phyloP scores from a whole-genome alignment of 2,113 vertebrate species.

The Hydrochoerus hydrochaeris region DNA sequence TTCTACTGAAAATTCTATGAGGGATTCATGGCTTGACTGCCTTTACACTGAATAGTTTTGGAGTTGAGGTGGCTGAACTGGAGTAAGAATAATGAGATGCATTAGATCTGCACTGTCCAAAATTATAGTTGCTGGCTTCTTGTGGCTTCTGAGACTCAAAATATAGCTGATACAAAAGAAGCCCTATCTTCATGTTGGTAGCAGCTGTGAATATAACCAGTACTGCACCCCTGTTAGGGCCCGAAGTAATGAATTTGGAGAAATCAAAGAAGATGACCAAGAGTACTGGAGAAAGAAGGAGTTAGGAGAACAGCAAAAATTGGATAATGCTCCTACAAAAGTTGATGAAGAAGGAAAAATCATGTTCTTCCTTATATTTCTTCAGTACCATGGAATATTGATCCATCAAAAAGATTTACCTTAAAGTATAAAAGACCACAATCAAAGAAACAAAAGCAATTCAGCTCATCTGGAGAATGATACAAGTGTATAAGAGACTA shows the following conservation, averaged over 20 bases:
- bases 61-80: background rate
- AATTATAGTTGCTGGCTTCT: background rate
- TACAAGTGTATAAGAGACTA: conserved; percentile 95
- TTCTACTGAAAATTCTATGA: background rate
- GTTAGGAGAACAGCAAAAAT: conserved; percentile 19
- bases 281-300: background rate
- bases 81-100: background rate
- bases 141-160: background rate
- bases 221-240: background rate
- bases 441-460: conserved; percentile 88
- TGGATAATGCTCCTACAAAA: conserved; percentile 69
- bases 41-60: background rate
- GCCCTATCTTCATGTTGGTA: background rate
- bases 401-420: conserved; percentile 97
- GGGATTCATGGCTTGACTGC: background rate
- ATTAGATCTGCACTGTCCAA: background rate
- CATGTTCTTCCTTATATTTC: conserved; percentile 97
- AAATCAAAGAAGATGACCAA: background rate
- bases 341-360: conserved; percentile 69
- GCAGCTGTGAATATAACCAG: background rate
- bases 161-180: background rate
- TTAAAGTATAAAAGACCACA: conserved; percentile 97
- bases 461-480: conserved; percentile 90
- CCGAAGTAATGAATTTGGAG: background rate
- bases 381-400: conserved; percentile 98